A percentile compares a stretch with the other conserved stretches of the same genome.
Conservation (phyloP, 2,888 invertebrate genomes). For the Ennomos erosarius region DNA sequence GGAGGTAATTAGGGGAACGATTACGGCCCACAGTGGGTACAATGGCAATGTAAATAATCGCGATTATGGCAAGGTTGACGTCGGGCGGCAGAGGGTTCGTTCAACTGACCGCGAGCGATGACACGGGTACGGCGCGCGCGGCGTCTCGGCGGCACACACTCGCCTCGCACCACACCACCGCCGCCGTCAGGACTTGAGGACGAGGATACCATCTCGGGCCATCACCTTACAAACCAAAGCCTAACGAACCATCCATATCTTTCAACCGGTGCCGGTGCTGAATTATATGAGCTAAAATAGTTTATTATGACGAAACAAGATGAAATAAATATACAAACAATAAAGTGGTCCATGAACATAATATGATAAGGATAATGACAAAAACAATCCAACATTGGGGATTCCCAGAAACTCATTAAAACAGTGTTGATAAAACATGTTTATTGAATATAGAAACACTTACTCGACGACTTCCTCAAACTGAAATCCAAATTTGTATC, state of each 20-base stretch:
- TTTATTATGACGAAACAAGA: constrained; percentile 32
- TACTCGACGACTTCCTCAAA: constrained; percentile 64
- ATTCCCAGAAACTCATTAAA: constrained; percentile 10
- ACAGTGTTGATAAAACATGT: constrained; percentile 11
- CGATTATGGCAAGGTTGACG: constrained; percentile 85
- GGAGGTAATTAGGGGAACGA: constrained; percentile 68
- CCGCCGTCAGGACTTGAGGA: constrained; percentile 35
- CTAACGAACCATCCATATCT: background rate
- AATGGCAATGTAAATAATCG: constrained; percentile 83
- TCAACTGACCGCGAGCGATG: constrained; percentile 85
- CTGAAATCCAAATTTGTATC: constrained; percentile 72
- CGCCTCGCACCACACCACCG: constrained; percentile 47
- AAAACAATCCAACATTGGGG: constrained; percentile 2
- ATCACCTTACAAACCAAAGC: constrained; percentile 11
- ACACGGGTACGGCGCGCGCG: constrained; percentile 74
- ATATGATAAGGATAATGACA: constrained; percentile 1
- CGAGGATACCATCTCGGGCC: constrained; percentile 19
- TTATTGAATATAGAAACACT: constrained; percentile 47
- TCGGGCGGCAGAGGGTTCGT: constrained; percentile 81
- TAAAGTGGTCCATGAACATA: background rate
- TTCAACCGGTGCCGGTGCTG: background rate
- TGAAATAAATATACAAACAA: constrained; percentile 16
- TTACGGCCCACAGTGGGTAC: constrained; percentile 67
- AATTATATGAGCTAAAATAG: constrained; percentile 10
- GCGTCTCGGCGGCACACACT: constrained; percentile 70